Evolutionary conservation across 2,797 vertebrate genomes (phyloP).

Genomic region (Tympanoctomys barrerae): DNA sequence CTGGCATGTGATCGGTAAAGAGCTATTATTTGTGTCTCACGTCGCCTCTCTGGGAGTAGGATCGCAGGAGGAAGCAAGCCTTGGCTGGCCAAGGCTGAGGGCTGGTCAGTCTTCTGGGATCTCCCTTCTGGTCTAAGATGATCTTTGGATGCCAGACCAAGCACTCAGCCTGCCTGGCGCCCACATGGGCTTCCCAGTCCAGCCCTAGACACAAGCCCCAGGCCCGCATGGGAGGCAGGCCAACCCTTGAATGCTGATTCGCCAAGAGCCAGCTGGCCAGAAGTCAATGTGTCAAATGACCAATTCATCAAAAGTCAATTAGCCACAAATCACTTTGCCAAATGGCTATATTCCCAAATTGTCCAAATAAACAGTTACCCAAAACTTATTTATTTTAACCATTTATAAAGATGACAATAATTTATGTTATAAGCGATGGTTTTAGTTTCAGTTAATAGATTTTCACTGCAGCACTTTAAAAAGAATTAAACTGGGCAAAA

Average conservation of each 20-base stretch:
- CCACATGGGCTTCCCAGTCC: constrained; percentile 58
- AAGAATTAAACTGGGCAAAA: constrained; percentile 60
- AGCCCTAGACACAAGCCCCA: constrained; percentile 64
- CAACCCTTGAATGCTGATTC: constrained; percentile 64
- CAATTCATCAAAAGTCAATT: constrained; percentile 84
- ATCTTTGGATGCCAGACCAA: constrained; percentile 59
- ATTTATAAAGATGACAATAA: constrained; percentile 82
- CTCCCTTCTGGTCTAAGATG: constrained; percentile 56
- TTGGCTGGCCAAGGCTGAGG: constrained; percentile 33
- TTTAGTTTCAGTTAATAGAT: constrained; percentile 72
- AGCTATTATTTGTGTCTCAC: background rate
- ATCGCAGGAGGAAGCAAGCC: background rate
- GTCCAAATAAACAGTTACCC: constrained; percentile 80
- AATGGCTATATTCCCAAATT: constrained; percentile 80
- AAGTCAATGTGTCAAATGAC: constrained; percentile 82
- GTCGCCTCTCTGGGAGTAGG: background rate
- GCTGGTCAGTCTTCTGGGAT: constrained; percentile 63
- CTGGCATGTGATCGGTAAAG: background rate
- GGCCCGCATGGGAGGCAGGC: constrained; percentile 53
- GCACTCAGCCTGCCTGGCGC: constrained; percentile 75
- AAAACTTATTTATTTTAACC: constrained; percentile 82
- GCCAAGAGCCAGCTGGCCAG: constrained; percentile 76
- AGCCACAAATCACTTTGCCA: constrained; percentile 77
- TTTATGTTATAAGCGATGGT: constrained; percentile 73
- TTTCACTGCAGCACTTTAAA: constrained; percentile 51